Percentiles rank a stretch among this genome's conserved stretches.
phyloP scores from a whole-genome alignment of 2,797 vertebrate genomes.

The Pangasius krempfi region DNA sequence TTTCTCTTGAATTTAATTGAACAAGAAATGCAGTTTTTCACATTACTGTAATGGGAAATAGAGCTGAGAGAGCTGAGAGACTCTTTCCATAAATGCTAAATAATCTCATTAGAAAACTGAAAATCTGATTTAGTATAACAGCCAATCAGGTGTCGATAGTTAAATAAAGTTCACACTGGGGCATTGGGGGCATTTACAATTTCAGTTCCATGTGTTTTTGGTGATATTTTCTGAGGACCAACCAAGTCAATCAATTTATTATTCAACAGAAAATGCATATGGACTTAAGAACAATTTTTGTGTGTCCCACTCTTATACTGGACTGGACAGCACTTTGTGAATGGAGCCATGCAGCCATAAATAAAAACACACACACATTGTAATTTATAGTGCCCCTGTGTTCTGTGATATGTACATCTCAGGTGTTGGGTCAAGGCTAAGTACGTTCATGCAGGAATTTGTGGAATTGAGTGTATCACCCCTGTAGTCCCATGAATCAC shows the following conservation, averaged over 20 bases:
- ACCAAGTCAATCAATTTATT: background rate
- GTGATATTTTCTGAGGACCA: background rate
- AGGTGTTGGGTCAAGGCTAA: constrained; percentile 39
- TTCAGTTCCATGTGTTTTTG: background rate
- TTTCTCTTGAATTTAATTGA: background rate
- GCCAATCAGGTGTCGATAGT: background rate
- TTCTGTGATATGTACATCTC: constrained; percentile 48
- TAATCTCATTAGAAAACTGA: background rate
- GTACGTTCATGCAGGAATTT: constrained; percentile 46
- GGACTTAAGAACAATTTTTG: background rate
- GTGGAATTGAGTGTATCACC: constrained; percentile 46
- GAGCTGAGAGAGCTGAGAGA: background rate
- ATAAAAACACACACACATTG: constrained; percentile 35
- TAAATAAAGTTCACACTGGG: background rate
- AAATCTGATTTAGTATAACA: background rate
- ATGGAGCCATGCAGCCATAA: background rate
- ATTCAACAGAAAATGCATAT: background rate
- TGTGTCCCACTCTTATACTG: background rate
- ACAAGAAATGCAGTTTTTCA: background rate
- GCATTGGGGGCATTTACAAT: background rate
- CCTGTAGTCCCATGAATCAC: constrained; percentile 53
- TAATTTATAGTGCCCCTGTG: constrained; percentile 49
- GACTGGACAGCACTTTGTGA: background rate
- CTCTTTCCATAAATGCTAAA: background rate
- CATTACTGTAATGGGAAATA: background rate